Base-by-base conservation (phyloP, 1,140 invertebrate species). In the Conus ventricosus region DNA sequence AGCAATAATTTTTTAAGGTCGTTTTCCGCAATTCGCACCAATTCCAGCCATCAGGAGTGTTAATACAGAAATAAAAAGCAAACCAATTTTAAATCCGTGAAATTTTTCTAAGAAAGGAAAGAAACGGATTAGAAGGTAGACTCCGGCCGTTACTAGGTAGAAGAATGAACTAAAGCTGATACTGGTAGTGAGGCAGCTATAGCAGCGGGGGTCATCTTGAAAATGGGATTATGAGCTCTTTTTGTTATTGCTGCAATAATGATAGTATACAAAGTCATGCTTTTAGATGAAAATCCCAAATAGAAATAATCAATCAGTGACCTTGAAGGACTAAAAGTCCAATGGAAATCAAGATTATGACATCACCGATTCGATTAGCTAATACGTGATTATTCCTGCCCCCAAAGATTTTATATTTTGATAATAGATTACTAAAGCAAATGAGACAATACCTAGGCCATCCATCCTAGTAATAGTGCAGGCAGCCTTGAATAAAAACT, bases 201-300 rank as follows among this genome's bases (percentile, higher is more conserved):
- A 55, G 97, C 97, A 8, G 96, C 96, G 97, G 97, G 60, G 97
- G 94, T 93, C 97, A 97, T 89, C 96, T 95, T 91, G 96, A 96
- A 96, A 97, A 97, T 84, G 96, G 96, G 96, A 97, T 96, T 95
- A n/a, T 97, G 96, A 93, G 97, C 97, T 91, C 96, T 97, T 95
- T 97, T 97, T 90, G 97, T 97, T 95, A 97, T 96, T 84, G 95
- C 94, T 5, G 96, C 96, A 15, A 94, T 51, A 91, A 96, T 93
- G 85, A 96, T 92, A 84, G 95, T 90, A 91, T 93, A 92, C 85
- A 27, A 2, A 51, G 8, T 3, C 27, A 51, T 3, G 1, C 1
- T 1, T 1, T 17, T 7, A 81, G 13, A 27, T 51, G 8, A 13
- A 81, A 81, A 39, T 81, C 78, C 5, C n/a, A 81, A 6, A 81